Conservation (phyloP, 2,113 vertebrate genomes). For the Sialia sialis region DNA sequence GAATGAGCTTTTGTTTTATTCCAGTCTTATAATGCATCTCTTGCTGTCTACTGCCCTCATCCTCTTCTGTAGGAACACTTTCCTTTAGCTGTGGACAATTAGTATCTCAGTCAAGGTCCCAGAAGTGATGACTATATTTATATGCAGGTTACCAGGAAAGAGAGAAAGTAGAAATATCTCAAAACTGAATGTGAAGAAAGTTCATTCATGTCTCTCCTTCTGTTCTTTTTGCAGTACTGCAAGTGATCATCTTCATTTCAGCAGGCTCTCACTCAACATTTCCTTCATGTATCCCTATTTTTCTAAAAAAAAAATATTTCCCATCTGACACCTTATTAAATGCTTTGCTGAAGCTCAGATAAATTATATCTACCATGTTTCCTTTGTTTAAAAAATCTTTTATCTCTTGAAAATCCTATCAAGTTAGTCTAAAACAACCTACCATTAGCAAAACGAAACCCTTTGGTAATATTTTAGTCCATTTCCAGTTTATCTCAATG, state of each 20-base stretch:
- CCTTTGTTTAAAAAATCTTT: constrained; percentile 40
- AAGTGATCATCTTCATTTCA: background rate
- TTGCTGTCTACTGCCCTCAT: background rate
- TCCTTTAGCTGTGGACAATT: background rate
- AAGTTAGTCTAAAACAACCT: background rate
- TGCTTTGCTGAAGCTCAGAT: constrained; percentile 20
- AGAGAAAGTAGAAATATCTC: background rate
- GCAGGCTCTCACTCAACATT: background rate
- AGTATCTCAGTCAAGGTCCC: background rate
- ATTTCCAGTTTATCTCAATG: background rate
- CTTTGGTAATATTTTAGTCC: background rate
- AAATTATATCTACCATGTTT: constrained; percentile 25
- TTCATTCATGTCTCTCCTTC: background rate
- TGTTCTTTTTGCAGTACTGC: background rate
- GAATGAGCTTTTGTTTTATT: background rate
- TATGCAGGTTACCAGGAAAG: background rate
- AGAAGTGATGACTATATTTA: background rate
- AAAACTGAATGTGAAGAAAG: background rate
- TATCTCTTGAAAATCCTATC: background rate
- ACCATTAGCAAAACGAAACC: background rate
- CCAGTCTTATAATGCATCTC: background rate
- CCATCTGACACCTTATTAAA: constrained; percentile 19
- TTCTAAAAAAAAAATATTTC: constrained; percentile 15
- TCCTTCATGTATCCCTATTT: background rate
- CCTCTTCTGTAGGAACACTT: background rate